Evolutionary conservation across 2,113 vertebrate genomes (phyloP).

Genomic region (Burhinus oedicnemus): DNA sequence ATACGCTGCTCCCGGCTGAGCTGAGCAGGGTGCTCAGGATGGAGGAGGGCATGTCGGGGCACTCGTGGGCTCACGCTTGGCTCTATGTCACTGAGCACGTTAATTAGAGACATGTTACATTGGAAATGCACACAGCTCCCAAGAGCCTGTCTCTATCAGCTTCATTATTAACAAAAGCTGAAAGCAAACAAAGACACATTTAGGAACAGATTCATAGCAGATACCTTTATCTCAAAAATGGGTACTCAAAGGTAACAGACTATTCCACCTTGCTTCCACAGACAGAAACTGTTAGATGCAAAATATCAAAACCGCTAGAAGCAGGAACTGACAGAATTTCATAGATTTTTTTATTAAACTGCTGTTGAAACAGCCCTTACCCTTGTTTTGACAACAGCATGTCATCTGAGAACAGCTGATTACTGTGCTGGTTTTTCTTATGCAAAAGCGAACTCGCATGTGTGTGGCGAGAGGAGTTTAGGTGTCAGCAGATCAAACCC

Average conservation of each 20-base stretch:
- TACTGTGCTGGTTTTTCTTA: fast-evolving
- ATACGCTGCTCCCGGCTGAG: neutral
- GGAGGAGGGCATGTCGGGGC: neutral
- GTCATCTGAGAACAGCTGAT: neutral
- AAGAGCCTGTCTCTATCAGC: neutral
- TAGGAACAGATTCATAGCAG: neutral
- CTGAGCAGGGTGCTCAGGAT: neutral
- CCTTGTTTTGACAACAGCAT: neutral
- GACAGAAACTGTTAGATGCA: neutral
- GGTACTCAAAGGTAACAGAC: neutral
- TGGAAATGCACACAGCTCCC: neutral
- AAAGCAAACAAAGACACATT: neutral
- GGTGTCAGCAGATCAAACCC: neutral
- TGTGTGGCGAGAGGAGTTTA: neutral
- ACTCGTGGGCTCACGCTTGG: neutral
- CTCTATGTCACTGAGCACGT: neutral
- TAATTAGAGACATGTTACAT: neutral
- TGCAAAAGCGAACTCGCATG: neutral
- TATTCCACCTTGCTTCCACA: neutral
- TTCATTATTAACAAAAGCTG: neutral
- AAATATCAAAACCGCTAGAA: neutral
- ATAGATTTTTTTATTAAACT: neutral
- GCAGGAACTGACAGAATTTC: neutral
- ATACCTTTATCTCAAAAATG: neutral
- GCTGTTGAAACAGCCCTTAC: neutral